These are phyloP conservation scores for Machaerirhynchus nigripectus DNA, from an alignment of 2,113 vertebrate genomes.

Conservation along the genomic window DNA sequence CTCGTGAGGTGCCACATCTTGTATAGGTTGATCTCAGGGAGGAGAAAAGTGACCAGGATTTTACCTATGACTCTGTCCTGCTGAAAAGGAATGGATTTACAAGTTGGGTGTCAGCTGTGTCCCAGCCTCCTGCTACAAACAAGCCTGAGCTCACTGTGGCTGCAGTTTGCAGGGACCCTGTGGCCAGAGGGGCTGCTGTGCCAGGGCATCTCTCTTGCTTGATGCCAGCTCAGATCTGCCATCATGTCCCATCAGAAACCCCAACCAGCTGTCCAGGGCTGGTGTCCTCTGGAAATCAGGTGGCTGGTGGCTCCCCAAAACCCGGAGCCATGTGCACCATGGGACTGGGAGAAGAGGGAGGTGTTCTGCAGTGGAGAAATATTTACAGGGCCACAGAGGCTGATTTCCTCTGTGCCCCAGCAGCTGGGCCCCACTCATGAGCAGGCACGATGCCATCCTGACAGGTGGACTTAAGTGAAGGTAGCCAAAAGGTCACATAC, in stretches of 20 bases:
- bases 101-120: neutral
- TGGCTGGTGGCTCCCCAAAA: neutral
- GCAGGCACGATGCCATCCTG: neutral
- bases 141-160: fast-evolving
- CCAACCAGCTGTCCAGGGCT: neutral
- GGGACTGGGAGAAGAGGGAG: neutral
- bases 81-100: neutral
- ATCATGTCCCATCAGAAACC: fast-evolving
- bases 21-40: neutral
- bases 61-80: neutral
- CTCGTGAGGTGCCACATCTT: fast-evolving
- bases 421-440: neutral
- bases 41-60: neutral
- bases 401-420: neutral
- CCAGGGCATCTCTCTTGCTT: neutral
- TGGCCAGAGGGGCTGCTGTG: fast-evolving
- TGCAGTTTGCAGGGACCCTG: neutral
- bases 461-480: neutral
- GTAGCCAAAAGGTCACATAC: conserved; percentile 3
- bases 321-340: fast-evolving
- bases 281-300: neutral
- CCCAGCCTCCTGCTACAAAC: neutral
- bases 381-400: neutral
- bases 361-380: neutral
- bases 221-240: neutral